Conservation (phyloP, 2,113 vertebrate genomes). For the Muntiacus muntjak region DNA sequence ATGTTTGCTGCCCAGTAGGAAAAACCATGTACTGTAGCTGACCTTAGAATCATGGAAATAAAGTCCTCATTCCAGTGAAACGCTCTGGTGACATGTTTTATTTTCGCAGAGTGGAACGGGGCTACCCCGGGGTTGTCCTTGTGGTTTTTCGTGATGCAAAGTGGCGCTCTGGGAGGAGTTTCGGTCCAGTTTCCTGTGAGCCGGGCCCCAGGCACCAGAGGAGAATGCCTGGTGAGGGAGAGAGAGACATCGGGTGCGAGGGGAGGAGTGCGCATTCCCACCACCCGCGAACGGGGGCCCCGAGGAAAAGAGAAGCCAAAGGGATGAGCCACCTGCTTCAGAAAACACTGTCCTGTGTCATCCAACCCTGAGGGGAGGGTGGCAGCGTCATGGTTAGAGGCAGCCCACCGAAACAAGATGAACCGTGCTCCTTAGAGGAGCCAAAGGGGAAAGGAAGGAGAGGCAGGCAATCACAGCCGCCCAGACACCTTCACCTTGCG, state of each 20-base stretch:
- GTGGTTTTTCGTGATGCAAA: slow-evolving; percentile 13
- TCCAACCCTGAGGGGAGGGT: not conserved
- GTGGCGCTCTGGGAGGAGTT: not conserved
- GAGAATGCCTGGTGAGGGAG: fast-evolving
- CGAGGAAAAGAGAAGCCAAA: not conserved
- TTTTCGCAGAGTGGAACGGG: slow-evolving; percentile 25
- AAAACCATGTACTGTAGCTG: slow-evolving; percentile 23
- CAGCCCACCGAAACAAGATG: not conserved
- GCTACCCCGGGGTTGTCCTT: slow-evolving; percentile 1
- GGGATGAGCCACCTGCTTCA: not conserved
- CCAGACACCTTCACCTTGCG: not conserved
- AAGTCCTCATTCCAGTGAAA: slow-evolving; percentile 47
- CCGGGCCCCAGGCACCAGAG: not conserved
- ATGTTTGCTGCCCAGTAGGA: slow-evolving; percentile 53
- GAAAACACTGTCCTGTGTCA: not conserved
- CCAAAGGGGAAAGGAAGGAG: not conserved
- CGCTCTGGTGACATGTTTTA: slow-evolving; percentile 55
- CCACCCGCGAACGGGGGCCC: not conserved
- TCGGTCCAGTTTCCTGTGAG: not conserved
- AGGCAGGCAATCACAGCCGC: fast-evolving
- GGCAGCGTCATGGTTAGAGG: not conserved
- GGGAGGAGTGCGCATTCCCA: not conserved
- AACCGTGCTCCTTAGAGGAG: not conserved
- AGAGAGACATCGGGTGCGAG: fast-evolving
- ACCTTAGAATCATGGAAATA: slow-evolving; percentile 67